phyloP scores from a whole-genome alignment of 2,888 invertebrate genomes.

The Helobdella robusta region DNA sequence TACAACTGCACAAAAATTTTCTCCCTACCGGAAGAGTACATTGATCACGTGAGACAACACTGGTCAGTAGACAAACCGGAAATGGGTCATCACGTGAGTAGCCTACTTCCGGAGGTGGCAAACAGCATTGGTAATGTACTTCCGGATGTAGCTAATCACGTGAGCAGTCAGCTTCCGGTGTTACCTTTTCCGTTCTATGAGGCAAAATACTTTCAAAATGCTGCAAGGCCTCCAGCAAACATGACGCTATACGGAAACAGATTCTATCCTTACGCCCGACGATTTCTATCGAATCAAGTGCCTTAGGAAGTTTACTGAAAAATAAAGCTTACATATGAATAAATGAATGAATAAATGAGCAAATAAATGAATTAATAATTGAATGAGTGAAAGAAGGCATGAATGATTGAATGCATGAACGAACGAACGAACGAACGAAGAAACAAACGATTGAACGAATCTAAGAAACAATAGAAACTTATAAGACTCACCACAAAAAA shows the following conservation, averaged over 20 bases:
- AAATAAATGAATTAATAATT: too few species aligned
- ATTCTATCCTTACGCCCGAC: slow-evolving; percentile 12
- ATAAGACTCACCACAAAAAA: too few species aligned
- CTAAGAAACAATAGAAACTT: too few species aligned
- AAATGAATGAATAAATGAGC: too few species aligned
- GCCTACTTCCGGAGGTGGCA: not conserved
- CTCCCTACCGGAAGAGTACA: not conserved
- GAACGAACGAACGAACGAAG: too few species aligned
- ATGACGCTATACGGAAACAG: not conserved
- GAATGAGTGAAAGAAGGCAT: too few species aligned
- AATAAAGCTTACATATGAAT: too few species aligned
- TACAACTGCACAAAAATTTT: slow-evolving; percentile 11
- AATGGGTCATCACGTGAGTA: not conserved
- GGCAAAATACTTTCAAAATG: not conserved
- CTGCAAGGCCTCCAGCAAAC: not conserved
- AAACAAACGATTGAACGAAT: too few species aligned
- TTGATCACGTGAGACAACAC: slow-evolving; percentile 14
- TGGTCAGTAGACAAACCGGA: slow-evolving; percentile 13
- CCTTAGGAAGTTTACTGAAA: too few species aligned
- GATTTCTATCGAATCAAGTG: slow-evolving; percentile 12
- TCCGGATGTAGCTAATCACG: not conserved
- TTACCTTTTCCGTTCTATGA: not conserved
- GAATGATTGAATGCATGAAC: too few species aligned
- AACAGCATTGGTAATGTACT: too few species aligned
- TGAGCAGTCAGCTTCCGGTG: not conserved